Conservation (phyloP, 2,113 vertebrate species). For the Leuciscus idus region DNA sequence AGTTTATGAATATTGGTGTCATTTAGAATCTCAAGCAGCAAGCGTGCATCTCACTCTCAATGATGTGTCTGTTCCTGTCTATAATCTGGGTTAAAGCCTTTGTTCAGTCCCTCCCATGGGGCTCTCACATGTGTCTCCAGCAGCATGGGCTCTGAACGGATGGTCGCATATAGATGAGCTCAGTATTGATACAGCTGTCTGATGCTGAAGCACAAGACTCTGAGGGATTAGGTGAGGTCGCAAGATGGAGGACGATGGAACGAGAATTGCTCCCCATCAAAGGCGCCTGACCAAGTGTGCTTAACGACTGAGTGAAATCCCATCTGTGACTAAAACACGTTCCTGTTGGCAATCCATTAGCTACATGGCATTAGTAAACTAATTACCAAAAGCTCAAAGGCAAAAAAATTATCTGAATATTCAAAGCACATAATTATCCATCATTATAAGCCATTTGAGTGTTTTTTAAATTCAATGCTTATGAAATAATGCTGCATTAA, state of each 20-base stretch:
- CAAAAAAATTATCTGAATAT: constrained; percentile 25
- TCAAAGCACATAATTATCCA: constrained; percentile 29
- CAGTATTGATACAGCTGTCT: constrained; percentile 29
- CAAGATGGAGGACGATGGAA: constrained; percentile 19
- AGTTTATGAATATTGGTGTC: background rate
- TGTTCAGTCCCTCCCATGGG: constrained; percentile 15
- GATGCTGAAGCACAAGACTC: constrained; percentile 17
- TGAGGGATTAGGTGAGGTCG: constrained; percentile 23
- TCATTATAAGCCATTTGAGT: background rate
- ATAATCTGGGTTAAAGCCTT: constrained; percentile 17
- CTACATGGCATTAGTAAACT: constrained; percentile 38
- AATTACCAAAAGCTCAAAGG: constrained; percentile 31
- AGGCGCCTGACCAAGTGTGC: background rate
- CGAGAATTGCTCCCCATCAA: background rate
- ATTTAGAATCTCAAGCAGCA: background rate
- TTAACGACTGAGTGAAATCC: constrained; percentile 7
- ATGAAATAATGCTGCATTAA: background rate
- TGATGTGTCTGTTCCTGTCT: background rate
- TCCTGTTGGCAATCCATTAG: constrained; percentile 31
- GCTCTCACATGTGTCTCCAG: constrained; percentile 9
- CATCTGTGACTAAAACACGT: constrained; percentile 37
- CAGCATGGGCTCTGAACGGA: constrained; percentile 16
- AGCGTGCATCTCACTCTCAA: background rate
- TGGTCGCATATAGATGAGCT: constrained; percentile 43
- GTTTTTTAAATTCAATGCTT: background rate